A percentile compares a stretch with the other conserved stretches of the same genome.
These are phyloP conservation scores for Mesodorylaimus sp. DNA, from an alignment of 2,888 invertebrate species.

Conservation along the genomic window DNA sequence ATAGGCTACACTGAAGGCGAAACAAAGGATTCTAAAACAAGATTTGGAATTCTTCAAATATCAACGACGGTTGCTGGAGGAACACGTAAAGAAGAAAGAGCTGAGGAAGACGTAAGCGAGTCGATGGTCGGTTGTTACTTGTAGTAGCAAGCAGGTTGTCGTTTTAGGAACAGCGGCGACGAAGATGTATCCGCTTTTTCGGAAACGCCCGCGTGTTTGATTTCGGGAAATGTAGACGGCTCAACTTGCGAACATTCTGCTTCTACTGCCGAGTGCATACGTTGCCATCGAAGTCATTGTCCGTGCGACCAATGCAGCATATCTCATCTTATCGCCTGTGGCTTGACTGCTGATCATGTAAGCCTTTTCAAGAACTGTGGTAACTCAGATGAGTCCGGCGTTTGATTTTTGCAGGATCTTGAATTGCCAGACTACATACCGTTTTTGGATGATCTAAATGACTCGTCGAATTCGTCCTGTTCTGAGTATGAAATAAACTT, in stretches of 20 bases:
- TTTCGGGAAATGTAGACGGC: not conserved
- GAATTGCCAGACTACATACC: too few relatives aligned
- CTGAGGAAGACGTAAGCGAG: not conserved
- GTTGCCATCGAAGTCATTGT: conserved; percentile 18
- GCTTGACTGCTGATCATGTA: conserved; percentile 20
- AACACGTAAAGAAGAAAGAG: conserved; percentile 19
- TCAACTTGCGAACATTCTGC: not conserved
- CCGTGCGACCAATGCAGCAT: conserved; percentile 35
- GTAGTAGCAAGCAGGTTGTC: not conserved
- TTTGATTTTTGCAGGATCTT: too few relatives aligned
- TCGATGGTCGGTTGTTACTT: not conserved
- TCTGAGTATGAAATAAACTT: too few relatives aligned
- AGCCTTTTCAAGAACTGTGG: too few relatives aligned
- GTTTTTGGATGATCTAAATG: too few relatives aligned
- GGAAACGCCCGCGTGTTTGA: too few relatives aligned
- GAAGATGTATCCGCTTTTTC: too few relatives aligned
- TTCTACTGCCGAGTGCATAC: conserved; percentile 2
- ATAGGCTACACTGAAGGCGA: conserved; percentile 34
- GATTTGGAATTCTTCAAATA: conserved; percentile 38
- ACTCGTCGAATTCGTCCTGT: too few relatives aligned
- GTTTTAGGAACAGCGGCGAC: not conserved
- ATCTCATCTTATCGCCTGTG: conserved; percentile 33
- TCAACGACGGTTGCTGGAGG: conserved; percentile 31
- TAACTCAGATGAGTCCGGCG: too few relatives aligned
- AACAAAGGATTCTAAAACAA: conserved; percentile 36